Base-by-base conservation (phyloP, 64 coral and sea anemone genomes). In the Montipora cactus region DNA sequence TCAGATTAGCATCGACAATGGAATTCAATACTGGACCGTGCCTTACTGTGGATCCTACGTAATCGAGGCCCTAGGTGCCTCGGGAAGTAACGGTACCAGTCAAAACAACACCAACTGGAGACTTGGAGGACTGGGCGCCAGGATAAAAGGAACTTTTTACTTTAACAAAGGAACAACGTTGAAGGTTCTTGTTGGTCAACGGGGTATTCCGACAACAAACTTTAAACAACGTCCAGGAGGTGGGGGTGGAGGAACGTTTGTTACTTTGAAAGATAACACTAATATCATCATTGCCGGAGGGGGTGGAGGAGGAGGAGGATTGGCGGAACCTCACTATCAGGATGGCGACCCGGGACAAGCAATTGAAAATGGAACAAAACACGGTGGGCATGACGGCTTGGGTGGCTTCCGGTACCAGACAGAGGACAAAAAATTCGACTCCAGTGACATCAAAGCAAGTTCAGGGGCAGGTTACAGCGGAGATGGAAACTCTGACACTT, bases 191-290 rank as follows among this genome's bases (percentile, higher is more conserved):
- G 76, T 93, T 9, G 91, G 91, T 49, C 91, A 93, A 44, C 75
- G 49, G 84, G 91, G 74, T 13, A 83, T 69, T 0, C 49, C 76
- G 59, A 88, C n/a, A 22, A 18, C 6, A 3, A 7, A 12, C 66
- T 74, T 67, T 8, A 44, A 13, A 8, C 74, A 93, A 45, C 46
- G 84, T 58, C 91, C 81, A 67, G 91, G 91, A 45, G 91, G 91
- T 69, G 91, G 91, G 18, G 91, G 91, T 80, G 91, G 91, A 21
- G 91, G 91, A 7, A 88, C 91, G 1, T 93, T 93, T 93, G 91
- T 93, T 14, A 88, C 91, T 10, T 67, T 88, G 7, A 2, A 19
- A 9, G 75, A 88, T 68, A 89, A 74, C 61, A 59, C 21, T 1
- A 85, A 77, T 25, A 67, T 93, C 52, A 19, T 93, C 47, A 67